Percentiles rank a stretch among this genome's conserved stretches.
Conservation (phyloP, 2,888 invertebrate genomes). For the Morpho deidamia region DNA sequence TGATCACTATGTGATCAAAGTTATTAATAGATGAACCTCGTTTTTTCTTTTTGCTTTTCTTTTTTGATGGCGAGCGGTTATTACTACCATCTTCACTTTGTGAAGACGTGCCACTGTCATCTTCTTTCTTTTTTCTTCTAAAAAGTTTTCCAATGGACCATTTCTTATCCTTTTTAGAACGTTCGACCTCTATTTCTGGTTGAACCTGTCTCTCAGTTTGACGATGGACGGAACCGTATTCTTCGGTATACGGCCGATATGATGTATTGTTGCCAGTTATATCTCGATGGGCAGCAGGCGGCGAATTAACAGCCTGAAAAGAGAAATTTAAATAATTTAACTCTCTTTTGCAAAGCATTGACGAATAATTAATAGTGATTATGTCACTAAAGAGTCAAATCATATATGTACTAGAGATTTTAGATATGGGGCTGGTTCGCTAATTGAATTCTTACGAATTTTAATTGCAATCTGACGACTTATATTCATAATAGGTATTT, state of each 20-base stretch:
- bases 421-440: no score
- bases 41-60: conserved; percentile 74
- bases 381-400: no score
- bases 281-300: conserved; percentile 67
- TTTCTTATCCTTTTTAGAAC: conserved; percentile 81
- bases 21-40: conserved; percentile 71
- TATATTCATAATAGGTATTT: no score
- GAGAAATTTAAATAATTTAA: neutral
- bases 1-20: conserved; percentile 83
- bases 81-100: conserved; percentile 69
- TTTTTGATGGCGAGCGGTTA: conserved; percentile 60
- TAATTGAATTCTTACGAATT: no score
- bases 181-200: conserved; percentile 55
- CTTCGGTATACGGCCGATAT: conserved; percentile 64
- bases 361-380: no score
- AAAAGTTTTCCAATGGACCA: conserved; percentile 91
- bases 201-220: conserved; percentile 51
- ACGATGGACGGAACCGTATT: conserved; percentile 55
- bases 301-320: conserved; percentile 75
- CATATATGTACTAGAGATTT: no score
- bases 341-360: neutral
- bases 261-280: conserved; percentile 46
- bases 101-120: conserved; percentile 78
- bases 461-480: no score
- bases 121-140: conserved; percentile 84